Evolutionary conservation across 2,888 invertebrate genomes (phyloP).

Genomic region (Xylota sylvarum): DNA sequence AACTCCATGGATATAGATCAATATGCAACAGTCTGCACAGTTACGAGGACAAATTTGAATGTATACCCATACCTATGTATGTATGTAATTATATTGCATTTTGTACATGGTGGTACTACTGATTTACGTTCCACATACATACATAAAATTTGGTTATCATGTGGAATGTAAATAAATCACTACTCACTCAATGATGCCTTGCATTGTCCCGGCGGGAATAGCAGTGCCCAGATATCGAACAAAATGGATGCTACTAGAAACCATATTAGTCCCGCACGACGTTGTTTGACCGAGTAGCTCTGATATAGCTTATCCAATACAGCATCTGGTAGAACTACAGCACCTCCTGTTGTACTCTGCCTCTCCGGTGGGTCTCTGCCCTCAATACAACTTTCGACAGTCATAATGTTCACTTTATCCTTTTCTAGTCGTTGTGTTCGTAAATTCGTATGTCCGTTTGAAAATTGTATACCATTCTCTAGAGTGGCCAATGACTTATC

Average conservation of each 20-base stretch:
- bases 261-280: constrained; percentile 89
- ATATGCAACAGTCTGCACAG: background rate
- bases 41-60: background rate
- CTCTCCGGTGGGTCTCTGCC: constrained; percentile 22
- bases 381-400: constrained; percentile 45
- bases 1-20: background rate
- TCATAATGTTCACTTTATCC: constrained; percentile 41
- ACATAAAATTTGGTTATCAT: background rate
- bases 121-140: background rate
- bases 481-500: constrained; percentile 54
- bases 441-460: constrained; percentile 67
- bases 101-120: background rate
- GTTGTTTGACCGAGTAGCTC: constrained; percentile 90
- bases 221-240: constrained; percentile 88
- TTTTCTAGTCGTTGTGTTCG: constrained; percentile 39
- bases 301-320: constrained; percentile 90
- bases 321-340: constrained; percentile 85
- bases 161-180: constrained; percentile 78
- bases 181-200: constrained; percentile 82
- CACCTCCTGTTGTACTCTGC: constrained; percentile 78
- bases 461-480: constrained; percentile 67
- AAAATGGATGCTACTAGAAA: constrained; percentile 89
- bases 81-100: no score
- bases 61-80: no score
- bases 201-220: constrained; percentile 86